phyloP scores from a whole-genome alignment of 2,888 invertebrate species.

The Pomacea canaliculata region DNA sequence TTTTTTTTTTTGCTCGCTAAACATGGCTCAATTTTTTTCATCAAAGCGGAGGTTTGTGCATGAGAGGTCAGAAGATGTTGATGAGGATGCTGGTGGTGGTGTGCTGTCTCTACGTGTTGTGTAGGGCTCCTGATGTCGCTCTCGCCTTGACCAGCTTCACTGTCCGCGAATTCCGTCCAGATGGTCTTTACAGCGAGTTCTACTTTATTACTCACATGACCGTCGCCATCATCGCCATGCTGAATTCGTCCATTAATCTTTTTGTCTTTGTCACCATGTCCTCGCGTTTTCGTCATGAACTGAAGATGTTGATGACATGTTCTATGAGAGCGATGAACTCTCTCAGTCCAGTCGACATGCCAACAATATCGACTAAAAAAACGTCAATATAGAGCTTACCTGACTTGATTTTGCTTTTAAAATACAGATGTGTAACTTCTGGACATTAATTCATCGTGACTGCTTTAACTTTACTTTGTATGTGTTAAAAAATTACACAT shows the following conservation, averaged over 20 bases:
- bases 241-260: conserved; percentile 20
- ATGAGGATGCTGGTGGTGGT: conserved; percentile 18
- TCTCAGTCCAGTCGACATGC: too few species aligned
- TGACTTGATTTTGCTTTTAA: too few species aligned
- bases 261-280: conserved; percentile 18
- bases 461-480: too few species aligned
- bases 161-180: neutral
- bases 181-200: conserved; percentile 7
- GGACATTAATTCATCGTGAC: too few species aligned
- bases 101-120: conserved; percentile 12
- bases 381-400: too few species aligned
- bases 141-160: neutral
- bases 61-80: conserved; percentile 11
- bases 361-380: too few species aligned
- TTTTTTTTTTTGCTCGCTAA: too few species aligned
- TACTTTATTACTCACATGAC: conserved; percentile 11
- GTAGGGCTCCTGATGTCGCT: conserved; percentile 1
- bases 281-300: conserved; percentile 12
- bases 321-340: too few species aligned
- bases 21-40: too few species aligned
- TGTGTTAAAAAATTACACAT: too few species aligned
- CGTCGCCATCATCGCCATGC: conserved; percentile 1
- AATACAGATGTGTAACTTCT: too few species aligned
- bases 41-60: too few species aligned
- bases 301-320: neutral